Evolutionary conservation across 1,140 invertebrate genomes (phyloP).

Genomic region (Medauroidea extradentata): DNA sequence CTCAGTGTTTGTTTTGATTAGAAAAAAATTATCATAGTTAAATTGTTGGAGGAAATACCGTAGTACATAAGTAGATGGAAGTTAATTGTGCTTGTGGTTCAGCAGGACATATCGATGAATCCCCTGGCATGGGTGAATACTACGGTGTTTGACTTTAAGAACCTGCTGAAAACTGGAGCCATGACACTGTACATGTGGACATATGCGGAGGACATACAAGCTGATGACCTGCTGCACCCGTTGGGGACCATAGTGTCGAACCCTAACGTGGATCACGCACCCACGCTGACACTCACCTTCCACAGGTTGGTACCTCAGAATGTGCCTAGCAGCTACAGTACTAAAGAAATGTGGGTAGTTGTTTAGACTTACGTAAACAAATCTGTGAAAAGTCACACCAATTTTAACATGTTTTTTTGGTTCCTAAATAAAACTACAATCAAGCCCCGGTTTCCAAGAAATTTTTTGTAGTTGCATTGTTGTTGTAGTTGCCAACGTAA

Average conservation of each 20-base stretch:
- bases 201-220: conserved; percentile 80
- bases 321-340: too few species aligned
- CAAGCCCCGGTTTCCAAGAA: too few species aligned
- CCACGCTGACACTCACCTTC: conserved; percentile 78
- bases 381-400: too few species aligned
- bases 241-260: conserved; percentile 82
- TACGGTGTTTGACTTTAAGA: conserved; percentile 90
- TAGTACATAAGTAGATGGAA: neutral
- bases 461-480: too few species aligned
- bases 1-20: too few species aligned
- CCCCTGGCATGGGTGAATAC: conserved; percentile 92
- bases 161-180: conserved; percentile 76
- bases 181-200: conserved; percentile 89
- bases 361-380: too few species aligned
- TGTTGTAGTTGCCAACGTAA: too few species aligned
- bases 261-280: conserved; percentile 73
- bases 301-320: conserved; percentile 52
- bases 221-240: conserved; percentile 82
- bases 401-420: too few species aligned
- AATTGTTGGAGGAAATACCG: neutral
- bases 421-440: too few species aligned
- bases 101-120: conserved; percentile 66
- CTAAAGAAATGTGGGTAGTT: too few species aligned
- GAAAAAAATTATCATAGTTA: neutral
- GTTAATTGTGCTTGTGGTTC: neutral